Percentiles rank a stretch among this genome's conserved stretches.
Conservation (phyloP, 2,113 vertebrate genomes). For the Cavia aperea region DNA sequence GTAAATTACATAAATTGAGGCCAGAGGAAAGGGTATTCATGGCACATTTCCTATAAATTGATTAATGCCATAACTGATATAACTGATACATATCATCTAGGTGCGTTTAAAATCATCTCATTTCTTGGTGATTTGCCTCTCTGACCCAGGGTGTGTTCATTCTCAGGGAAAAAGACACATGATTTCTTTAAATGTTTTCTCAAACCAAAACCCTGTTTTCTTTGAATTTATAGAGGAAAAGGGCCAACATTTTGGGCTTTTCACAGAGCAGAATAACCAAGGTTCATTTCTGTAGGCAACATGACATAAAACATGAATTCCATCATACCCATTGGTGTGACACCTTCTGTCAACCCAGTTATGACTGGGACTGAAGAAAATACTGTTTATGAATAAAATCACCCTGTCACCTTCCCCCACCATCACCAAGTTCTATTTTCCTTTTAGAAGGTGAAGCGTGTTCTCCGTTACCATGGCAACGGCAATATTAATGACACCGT, state of each 20-base stretch:
- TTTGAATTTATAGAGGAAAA: background rate
- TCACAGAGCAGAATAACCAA: background rate
- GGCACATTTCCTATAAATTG: background rate
- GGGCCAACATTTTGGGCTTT: accelerated
- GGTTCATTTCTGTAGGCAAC: background rate
- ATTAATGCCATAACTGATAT: background rate
- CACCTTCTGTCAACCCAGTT: background rate
- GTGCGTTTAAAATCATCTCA: accelerated
- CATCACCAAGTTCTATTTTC: background rate
- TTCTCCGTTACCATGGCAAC: background rate
- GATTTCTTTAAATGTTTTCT: background rate
- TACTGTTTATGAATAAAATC: background rate
- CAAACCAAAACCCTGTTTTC: background rate
- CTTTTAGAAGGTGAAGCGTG: background rate
- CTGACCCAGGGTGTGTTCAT: accelerated
- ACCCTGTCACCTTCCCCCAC: background rate
- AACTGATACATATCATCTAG: background rate
- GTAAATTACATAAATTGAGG: background rate
- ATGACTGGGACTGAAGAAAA: background rate
- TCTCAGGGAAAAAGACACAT: background rate
- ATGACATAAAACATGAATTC: accelerated
- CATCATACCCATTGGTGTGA: accelerated
- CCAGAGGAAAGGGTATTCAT: background rate
- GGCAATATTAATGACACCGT: accelerated
- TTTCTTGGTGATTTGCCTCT: background rate